Evolutionary conservation across 2,888 invertebrate species (phyloP).

Genomic region (Xylota segnis): DNA sequence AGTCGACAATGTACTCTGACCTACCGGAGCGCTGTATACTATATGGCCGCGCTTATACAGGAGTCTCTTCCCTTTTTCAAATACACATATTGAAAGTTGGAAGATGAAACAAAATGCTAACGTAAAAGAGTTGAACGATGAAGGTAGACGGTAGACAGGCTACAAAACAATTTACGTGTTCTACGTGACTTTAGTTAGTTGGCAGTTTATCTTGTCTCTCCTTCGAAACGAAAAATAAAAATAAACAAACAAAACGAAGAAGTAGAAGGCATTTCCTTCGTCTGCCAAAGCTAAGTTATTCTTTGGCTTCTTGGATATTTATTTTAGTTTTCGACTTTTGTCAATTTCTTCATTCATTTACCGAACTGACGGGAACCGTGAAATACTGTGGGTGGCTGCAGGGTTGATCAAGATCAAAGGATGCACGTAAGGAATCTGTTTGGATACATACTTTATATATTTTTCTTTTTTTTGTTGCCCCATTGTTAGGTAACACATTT

Average conservation of each 20-base stretch:
- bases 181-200: conserved; percentile 76
- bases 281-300: conserved; percentile 50
- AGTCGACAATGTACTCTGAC: conserved; percentile 72
- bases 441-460: no score
- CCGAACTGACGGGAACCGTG: background rate
- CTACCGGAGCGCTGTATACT: conserved; percentile 12
- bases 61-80: conserved; percentile 9
- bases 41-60: conserved; percentile 1
- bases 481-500: conserved; percentile 60
- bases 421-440: conserved; percentile 50
- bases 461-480: no score
- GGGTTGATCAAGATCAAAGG: conserved; percentile 52
- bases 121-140: conserved; percentile 70
- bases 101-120: conserved; percentile 42
- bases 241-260: background rate
- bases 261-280: conserved; percentile 36
- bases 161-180: conserved; percentile 76
- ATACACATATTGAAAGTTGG: conserved; percentile 37
- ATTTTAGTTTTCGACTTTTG: conserved; percentile 59
- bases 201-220: conserved; percentile 68
- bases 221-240: conserved; percentile 11
- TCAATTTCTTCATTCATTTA: conserved; percentile 71
- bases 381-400: conserved; percentile 1
- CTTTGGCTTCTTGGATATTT: conserved; percentile 32
- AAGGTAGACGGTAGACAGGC: conserved; percentile 70